These are phyloP conservation scores for Papilio elwesi DNA, from an alignment of 2,888 invertebrate species.

Conservation along the genomic window DNA sequence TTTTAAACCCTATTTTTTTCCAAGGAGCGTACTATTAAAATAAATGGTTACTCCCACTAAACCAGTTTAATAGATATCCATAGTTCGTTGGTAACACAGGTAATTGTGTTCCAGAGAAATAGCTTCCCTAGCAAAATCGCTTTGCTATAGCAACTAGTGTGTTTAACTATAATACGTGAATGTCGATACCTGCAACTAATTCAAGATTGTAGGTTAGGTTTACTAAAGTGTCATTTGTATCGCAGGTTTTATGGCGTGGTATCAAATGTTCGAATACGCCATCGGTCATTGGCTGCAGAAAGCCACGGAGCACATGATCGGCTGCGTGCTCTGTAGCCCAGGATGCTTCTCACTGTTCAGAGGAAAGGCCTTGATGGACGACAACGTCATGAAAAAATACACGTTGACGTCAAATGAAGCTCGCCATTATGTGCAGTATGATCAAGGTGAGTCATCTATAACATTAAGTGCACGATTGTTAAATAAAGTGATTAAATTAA, in stretches of 20 bases:
- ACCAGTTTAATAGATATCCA: no score
- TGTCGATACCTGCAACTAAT: neutral
- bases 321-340: constrained; percentile 95
- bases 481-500: no score
- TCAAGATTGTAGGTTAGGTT: neutral
- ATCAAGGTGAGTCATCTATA: constrained; percentile 86
- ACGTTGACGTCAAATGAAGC: constrained; percentile 91
- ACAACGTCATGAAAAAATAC: constrained; percentile 95
- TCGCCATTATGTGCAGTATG: constrained; percentile 94
- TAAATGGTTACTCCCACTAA: no score
- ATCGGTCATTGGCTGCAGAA: constrained; percentile 97
- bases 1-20: no score
- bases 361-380: constrained; percentile 94
- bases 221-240: constrained; percentile 30
- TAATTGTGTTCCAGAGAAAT: neutral
- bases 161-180: no score
- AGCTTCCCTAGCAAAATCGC: no score
- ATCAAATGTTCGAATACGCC: constrained; percentile 95
- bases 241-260: constrained; percentile 92
- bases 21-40: no score
- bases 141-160: no score
- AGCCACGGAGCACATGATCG: constrained; percentile 95
- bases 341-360: constrained; percentile 96
- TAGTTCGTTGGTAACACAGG: no score
- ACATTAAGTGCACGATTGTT: neutral